Evolutionary conservation across 37 sponge, comb jelly and placozoan genomes (phyloP).

Genomic region (Spongilla lacustris): DNA sequence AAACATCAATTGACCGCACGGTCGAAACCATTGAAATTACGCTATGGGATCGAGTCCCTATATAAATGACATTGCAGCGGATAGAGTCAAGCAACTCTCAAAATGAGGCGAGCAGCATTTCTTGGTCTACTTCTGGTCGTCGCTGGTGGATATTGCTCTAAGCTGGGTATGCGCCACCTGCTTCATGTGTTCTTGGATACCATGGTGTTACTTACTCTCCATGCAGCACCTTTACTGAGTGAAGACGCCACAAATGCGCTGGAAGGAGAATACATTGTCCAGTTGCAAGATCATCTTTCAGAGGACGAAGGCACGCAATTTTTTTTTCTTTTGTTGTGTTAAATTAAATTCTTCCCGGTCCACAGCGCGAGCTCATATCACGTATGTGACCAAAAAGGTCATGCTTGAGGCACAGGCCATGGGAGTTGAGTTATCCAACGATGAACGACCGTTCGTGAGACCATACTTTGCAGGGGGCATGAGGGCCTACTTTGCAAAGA

Average conservation of each 20-base stretch:
- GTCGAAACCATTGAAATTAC: background rate
- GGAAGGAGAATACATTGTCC: background rate
- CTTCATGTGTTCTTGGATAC: conserved; percentile 1
- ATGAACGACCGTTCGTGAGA: conserved; percentile 1
- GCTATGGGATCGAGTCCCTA: background rate
- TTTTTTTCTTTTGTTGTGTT: background rate
- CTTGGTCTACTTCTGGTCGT: background rate
- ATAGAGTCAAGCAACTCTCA: conserved; percentile 1
- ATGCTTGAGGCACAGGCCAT: conserved; percentile 1
- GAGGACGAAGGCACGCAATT: background rate
- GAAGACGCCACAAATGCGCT: background rate
- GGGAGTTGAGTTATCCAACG: background rate
- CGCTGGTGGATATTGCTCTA: background rate
- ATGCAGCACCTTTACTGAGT: conserved; percentile 1
- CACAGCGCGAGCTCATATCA: conserved; percentile 1
- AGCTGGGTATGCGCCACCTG: background rate
- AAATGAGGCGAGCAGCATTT: background rate
- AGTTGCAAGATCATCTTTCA: background rate
- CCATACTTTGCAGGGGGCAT: background rate
- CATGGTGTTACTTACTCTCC: background rate
- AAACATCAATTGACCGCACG: background rate
- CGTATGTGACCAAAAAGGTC: background rate
- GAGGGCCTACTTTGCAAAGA: background rate
- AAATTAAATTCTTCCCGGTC: background rate
- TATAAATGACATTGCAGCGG: background rate